Evolutionary conservation across 2,888 invertebrate species (phyloP), one percentile per base, ranked within the genome.

Genomic region (Clusia tigrina): DNA sequence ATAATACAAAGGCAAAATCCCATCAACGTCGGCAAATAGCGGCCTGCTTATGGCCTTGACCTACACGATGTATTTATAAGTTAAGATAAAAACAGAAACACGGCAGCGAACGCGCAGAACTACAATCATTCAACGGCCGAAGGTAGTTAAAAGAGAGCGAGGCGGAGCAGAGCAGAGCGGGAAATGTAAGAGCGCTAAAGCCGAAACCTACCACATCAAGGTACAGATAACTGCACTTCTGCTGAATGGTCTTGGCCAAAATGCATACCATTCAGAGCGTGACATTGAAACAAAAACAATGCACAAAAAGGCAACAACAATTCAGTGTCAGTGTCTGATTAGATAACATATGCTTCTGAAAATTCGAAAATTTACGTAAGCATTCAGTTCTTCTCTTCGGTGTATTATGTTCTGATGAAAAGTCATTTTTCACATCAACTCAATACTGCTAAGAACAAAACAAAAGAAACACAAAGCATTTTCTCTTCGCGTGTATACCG

Each of bases 261-360:
- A 42, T 42, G 42, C 42, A 42, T 15, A 42, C n/a, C 42, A 42
- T 9, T 12, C 32, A 32, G 32, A 6, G 3, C 32, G 9, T 12
- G 18, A 10, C 23, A 24, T 22, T 53, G 24, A 22, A 48, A 48
- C 9, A 48, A 48, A 48, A 37, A 37, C 6, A 17, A 48, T 18
- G 48, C 6, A 17, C 5, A 48, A 48, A 10, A 12, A 20, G 15
- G 15, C 9, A 23, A 20, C 6, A 23, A 6, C 3, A 52, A 20
- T 52, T 52, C 52, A 52, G 52, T 52, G 52, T 52, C 17, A 46
- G 17, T 56, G 54, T 37, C 62, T 68, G 77, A 77, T 77, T 77
- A 77, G 78, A 76, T 77, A 77, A 77, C 71, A 66, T 62, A 25
- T 32, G 12, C 12, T 42, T 42, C n/a, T 15, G 42, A 42, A 42